Base-by-base conservation (phyloP, 2,797 vertebrate species). In the Crenuchus spilurus region DNA sequence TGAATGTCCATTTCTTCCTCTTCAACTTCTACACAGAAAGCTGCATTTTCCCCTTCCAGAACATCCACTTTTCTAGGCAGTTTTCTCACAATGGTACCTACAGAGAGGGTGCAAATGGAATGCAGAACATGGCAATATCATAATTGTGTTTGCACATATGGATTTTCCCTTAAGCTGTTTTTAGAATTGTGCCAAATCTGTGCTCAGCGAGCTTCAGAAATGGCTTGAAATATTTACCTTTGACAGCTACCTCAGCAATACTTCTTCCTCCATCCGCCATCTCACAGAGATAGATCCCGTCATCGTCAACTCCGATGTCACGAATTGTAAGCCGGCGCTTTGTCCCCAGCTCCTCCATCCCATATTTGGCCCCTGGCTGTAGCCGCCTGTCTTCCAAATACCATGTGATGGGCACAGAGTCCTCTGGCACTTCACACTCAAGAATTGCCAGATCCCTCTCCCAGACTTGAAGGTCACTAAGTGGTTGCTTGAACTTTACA, bases 221-320 rank as follows among this genome's bases (percentile, higher is more conserved):
- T n/a, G 20, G 7, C 30, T 42, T 6, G 11, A 49, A 55, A 63
- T 70, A 54, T 88, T 80, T 86, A 99, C 98, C 98, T 97, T 94
- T 96, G 30, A 99, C 97, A 0, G 97, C 95, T 52, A 99, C 95
- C 64, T 97, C 96, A 0, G 97, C 98, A 13, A 99, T 95, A 22
- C 96, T 98, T 87, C 96, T 93, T 4, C 96, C 96, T 1, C 96
- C 96, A 84, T 96, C 95, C 5, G 96, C 92, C 95, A 99, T 98
- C 88, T 99, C 96, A 18, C 98, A 99, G 70, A 99, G 94, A 85
- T 99, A 99, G 84, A 99, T 93, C 9, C 98, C 98, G 0, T 99
- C 98, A 0, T 99, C 98, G 0, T 99, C 97, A 0, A 95, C 93
- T 75, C 93, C 94, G 7, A 96, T 94, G 31, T 98, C 94, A 0